A percentile compares a stretch with the other conserved stretches of the same genome.
phyloP scores from a whole-genome alignment of 37 sponge, comb jelly and placozoan genomes.

The Theonella swinhoei region DNA sequence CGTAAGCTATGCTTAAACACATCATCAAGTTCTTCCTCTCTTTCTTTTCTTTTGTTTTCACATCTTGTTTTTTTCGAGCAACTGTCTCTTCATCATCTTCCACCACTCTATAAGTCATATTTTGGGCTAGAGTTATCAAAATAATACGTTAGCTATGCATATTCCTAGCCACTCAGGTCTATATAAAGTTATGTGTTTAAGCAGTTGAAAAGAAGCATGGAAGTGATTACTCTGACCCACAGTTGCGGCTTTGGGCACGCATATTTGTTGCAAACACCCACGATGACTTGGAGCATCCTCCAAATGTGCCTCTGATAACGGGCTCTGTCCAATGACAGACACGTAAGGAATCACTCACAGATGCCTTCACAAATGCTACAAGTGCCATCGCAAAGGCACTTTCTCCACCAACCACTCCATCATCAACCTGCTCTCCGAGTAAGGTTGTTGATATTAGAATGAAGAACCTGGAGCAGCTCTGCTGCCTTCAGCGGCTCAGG shows the following conservation, averaged over 20 bases:
- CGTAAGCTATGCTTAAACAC: too few species aligned
- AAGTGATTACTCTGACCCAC: slow-evolving; percentile 20
- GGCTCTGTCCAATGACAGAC: slow-evolving; percentile 18
- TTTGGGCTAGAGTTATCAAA: too few species aligned
- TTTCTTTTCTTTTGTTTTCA: background rate
- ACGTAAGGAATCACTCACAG: background rate
- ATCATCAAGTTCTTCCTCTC: too few species aligned
- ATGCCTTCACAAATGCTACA: too few species aligned
- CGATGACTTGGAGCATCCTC: slow-evolving; percentile 12
- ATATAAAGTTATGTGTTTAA: slow-evolving; percentile 7
- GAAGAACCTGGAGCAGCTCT: slow-evolving; percentile 23
- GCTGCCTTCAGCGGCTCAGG: slow-evolving; percentile 7
- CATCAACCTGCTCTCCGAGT: slow-evolving; percentile 1
- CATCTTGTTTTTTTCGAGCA: background rate
- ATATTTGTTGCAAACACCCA: slow-evolving; percentile 14
- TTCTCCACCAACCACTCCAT: background rate
- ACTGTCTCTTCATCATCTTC: background rate
- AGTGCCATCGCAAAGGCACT: slow-evolving; percentile 23
- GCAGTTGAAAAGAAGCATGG: slow-evolving; percentile 25
- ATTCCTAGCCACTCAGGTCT: too few species aligned
- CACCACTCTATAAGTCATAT: too few species aligned
- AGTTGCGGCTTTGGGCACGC: slow-evolving; percentile 34
- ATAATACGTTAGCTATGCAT: too few species aligned
- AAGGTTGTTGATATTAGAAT: slow-evolving; percentile 8
- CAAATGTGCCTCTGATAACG: slow-evolving; percentile 20